These are phyloP conservation scores for Alligator sinensis DNA, from an alignment of 2,113 vertebrate species.

Conservation along the genomic window DNA sequence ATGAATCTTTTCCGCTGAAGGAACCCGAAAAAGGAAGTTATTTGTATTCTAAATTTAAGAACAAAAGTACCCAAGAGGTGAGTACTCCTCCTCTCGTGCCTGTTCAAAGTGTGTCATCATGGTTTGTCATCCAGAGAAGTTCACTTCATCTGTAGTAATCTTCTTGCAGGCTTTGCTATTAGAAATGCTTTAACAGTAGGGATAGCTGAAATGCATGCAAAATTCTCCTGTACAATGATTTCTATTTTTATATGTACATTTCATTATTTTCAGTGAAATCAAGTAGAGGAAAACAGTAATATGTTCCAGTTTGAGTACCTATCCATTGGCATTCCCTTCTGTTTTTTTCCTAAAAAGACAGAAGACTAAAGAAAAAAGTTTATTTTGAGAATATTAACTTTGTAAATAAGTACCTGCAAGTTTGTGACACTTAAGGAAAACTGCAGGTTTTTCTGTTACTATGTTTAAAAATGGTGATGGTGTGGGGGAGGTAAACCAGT, in stretches of 20 bases:
- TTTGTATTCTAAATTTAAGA: conserved; percentile 73
- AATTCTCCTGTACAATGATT: neutral
- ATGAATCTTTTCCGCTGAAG: conserved; percentile 56
- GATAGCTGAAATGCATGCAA: rapidly evolving
- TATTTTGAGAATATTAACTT: neutral
- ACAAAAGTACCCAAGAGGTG: conserved; percentile 78
- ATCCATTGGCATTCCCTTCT: neutral
- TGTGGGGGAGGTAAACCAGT: no score
- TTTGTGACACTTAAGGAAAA: neutral
- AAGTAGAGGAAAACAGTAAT: neutral
- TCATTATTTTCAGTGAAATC: neutral
- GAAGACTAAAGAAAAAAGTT: neutral
- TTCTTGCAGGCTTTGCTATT: neutral
- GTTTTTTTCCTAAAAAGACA: neutral
- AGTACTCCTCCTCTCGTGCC: conserved; percentile 14
- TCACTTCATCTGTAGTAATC: neutral
- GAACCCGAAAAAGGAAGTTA: conserved; percentile 64
- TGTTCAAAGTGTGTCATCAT: neutral
- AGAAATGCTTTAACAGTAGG: neutral
- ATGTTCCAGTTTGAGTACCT: neutral
- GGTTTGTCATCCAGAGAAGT: neutral
- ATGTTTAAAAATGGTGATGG: no score
- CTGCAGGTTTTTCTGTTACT: neutral
- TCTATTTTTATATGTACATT: neutral
- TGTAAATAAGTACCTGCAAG: neutral